phyloP scores from a whole-genome alignment of 2,113 vertebrate genomes.

The Plotosus lineatus region DNA sequence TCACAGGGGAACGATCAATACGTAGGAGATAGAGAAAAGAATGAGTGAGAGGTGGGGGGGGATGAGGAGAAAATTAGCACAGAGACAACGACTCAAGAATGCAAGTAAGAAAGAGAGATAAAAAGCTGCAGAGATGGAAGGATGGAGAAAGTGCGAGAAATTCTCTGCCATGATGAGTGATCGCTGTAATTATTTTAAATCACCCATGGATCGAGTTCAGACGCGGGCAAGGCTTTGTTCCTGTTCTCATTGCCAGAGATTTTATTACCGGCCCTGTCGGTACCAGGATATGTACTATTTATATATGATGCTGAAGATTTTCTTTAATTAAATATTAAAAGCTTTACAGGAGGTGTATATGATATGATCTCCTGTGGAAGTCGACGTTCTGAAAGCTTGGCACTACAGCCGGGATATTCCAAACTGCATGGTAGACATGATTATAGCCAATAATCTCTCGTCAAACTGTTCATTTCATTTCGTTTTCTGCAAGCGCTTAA shows the following conservation, averaged over 20 bases:
- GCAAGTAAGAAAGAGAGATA: not conserved
- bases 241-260: not conserved
- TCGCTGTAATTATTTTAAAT: not conserved
- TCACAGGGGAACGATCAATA: not conserved
- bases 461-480: too few relatives aligned
- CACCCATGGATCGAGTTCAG: too few relatives aligned
- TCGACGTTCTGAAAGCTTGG: not conserved
- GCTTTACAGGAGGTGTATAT: not conserved
- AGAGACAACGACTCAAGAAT: not conserved
- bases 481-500: too few relatives aligned
- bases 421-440: not conserved
- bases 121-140: not conserved
- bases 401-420: not conserved
- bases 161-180: constrained; percentile 5
- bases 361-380: not conserved
- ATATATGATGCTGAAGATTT: not conserved
- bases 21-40: not conserved
- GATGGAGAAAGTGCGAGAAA: not conserved
- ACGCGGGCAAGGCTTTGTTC: not conserved
- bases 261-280: constrained; percentile 1
- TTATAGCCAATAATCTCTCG: not conserved
- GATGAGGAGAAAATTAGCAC: not conserved
- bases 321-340: constrained; percentile 1
- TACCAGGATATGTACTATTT: not conserved
- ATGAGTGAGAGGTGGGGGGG: not conserved